Evolutionary conservation across 1,140 invertebrate species (phyloP).

Genomic region (Bradynema listronoti): DNA sequence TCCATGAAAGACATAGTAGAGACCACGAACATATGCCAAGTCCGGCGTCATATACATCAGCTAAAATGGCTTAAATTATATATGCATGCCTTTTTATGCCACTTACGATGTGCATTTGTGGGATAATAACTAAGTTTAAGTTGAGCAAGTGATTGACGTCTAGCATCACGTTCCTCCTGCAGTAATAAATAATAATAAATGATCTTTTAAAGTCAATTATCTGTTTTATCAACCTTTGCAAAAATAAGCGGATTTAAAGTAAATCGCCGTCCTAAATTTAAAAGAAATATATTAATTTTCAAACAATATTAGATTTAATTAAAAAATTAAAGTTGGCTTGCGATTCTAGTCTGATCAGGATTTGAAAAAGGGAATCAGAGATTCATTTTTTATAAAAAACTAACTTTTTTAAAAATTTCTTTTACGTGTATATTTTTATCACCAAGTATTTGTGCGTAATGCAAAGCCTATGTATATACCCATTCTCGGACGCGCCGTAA

Average conservation of each 20-base stretch:
- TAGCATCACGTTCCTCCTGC: conserved; percentile 52
- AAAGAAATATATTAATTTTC: background rate
- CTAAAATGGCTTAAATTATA: conserved; percentile 25
- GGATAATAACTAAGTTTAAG: conserved; percentile 57
- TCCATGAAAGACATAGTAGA: conserved; percentile 61
- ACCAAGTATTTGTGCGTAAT: too few relatives aligned
- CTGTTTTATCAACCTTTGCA: too few relatives aligned
- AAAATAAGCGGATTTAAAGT: conserved; percentile 57
- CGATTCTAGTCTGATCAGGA: too few relatives aligned
- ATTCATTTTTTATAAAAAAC: too few relatives aligned
- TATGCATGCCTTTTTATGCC: background rate
- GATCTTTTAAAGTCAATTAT: conserved; percentile 9
- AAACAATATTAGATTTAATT: too few relatives aligned
- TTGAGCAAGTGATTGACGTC: conserved; percentile 55
- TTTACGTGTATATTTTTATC: too few relatives aligned
- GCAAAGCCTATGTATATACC: too few relatives aligned
- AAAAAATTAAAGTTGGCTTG: too few relatives aligned
- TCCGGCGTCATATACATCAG: conserved; percentile 66
- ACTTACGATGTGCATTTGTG: conserved; percentile 52
- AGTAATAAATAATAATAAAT: conserved; percentile 20
- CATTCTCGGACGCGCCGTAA: too few relatives aligned
- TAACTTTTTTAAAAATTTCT: too few relatives aligned
- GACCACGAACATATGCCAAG: conserved; percentile 76
- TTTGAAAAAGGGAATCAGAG: too few relatives aligned
- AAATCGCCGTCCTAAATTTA: conserved; percentile 42